Evolutionary conservation across 2,113 vertebrate species (phyloP).

Genomic region (Fulica atra): DNA sequence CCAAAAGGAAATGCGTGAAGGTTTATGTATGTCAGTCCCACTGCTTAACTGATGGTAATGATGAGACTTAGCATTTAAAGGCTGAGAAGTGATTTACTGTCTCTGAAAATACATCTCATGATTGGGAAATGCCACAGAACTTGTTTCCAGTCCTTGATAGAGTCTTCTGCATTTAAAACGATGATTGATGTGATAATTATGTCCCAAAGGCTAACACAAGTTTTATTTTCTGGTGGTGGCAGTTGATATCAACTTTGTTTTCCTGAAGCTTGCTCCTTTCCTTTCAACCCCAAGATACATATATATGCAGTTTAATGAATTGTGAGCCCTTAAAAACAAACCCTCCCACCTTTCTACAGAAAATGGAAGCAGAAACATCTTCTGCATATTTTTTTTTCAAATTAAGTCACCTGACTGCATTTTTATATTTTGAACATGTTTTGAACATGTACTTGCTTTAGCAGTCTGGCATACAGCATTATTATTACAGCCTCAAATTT

Average conservation of each 20-base stretch:
- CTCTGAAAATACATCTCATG: not conserved
- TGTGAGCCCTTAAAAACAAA: not conserved
- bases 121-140: not conserved
- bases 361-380: not conserved
- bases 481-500: not conserved
- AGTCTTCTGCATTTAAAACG: not conserved
- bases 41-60: not conserved
- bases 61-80: not conserved
- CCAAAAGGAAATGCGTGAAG: not conserved
- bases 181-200: not conserved
- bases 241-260: not conserved
- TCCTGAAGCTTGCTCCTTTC: not conserved
- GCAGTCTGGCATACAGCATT: not conserved
- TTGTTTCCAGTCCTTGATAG: not conserved
- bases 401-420: not conserved
- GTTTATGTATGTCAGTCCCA: not conserved
- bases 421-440: not conserved
- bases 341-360: not conserved
- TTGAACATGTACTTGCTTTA: not conserved
- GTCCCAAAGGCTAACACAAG: not conserved
- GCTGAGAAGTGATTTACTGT: not conserved
- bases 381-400: not conserved
- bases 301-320: not conserved
- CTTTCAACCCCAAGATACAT: not conserved
- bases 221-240: not conserved